Conservation (phyloP, 2,797 vertebrate species). For the Rachycentron canadum region DNA sequence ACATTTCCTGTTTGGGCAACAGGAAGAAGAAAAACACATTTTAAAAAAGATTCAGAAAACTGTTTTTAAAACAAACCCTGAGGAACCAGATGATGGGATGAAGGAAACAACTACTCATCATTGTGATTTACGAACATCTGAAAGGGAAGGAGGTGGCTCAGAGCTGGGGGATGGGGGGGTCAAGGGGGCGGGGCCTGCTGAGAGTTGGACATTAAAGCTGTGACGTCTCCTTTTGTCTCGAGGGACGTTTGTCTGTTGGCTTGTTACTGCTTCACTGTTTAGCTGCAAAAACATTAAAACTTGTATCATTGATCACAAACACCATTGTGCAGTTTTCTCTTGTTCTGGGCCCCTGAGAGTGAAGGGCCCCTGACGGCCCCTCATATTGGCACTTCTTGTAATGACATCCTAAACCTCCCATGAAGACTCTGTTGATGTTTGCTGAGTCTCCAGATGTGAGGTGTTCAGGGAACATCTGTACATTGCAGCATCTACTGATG, state of each 20-base stretch:
- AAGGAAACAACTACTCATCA: background rate
- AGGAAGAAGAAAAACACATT: background rate
- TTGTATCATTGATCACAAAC: slow-evolving; percentile 56
- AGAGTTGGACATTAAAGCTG: slow-evolving; percentile 46
- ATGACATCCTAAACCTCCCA: too few relatives aligned
- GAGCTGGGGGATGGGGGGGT: background rate
- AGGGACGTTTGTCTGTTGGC: slow-evolving; percentile 63
- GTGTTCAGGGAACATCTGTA: too few relatives aligned
- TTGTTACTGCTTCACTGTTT: slow-evolving; percentile 76
- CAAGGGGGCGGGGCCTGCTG: background rate
- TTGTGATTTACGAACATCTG: background rate
- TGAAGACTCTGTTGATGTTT: too few relatives aligned
- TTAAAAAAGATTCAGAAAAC: background rate
- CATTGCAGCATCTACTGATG: too few relatives aligned
- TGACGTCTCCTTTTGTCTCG: slow-evolving; percentile 39
- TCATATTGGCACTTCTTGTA: too few relatives aligned
- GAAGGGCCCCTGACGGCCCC: too few relatives aligned
- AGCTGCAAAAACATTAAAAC: slow-evolving; percentile 70
- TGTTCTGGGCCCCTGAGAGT: background rate
- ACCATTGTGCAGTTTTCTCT: background rate
- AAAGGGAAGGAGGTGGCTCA: slow-evolving; percentile 22
- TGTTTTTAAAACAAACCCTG: background rate
- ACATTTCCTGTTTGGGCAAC: background rate
- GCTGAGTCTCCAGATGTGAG: too few relatives aligned
- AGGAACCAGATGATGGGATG: slow-evolving; percentile 22